Percentiles rank a stretch among this genome's conserved stretches.
These are phyloP conservation scores for Dioctria linearis DNA, from an alignment of 2,888 invertebrate genomes.

Conservation along the genomic window DNA sequence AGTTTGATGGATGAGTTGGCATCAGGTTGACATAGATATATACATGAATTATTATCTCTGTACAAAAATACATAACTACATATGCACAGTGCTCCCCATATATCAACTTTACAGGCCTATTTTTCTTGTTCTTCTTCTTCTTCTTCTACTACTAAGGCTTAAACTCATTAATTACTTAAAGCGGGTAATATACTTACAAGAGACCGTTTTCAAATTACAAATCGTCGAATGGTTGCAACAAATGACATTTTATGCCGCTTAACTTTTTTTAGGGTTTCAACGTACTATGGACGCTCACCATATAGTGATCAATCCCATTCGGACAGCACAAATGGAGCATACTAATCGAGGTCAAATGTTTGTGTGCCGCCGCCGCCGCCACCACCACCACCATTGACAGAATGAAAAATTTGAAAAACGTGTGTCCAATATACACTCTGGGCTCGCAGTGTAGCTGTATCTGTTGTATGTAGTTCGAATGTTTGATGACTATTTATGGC, in stretches of 20 bases:
- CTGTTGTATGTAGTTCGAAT: conserved; percentile 6
- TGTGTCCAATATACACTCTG: background rate
- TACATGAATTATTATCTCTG: too few relatives aligned
- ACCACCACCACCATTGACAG: background rate
- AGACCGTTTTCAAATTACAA: background rate
- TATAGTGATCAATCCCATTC: conserved; percentile 16
- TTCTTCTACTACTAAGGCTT: background rate
- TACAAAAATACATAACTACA: too few relatives aligned
- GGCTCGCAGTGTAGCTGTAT: conserved; percentile 12
- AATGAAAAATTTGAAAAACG: conserved; percentile 37
- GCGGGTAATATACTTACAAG: background rate
- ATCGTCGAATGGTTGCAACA: background rate
- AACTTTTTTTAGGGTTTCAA: background rate
- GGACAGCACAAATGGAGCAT: conserved; percentile 14
- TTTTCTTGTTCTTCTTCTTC: too few relatives aligned
- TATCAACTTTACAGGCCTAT: too few relatives aligned
- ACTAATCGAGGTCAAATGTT: conserved; percentile 49
- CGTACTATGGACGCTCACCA: background rate
- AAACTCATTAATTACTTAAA: conserved; percentile 9
- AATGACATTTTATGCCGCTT: background rate
- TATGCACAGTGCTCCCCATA: too few relatives aligned
- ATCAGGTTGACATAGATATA: too few relatives aligned
- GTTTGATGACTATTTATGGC: background rate
- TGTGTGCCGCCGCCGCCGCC: background rate
- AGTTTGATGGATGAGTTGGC: conserved; percentile 48